A percentile compares a stretch with the other conserved stretches of the same genome.
Evolutionary conservation across 2,797 vertebrate species (phyloP).

Genomic region (Clamator glandarius): DNA sequence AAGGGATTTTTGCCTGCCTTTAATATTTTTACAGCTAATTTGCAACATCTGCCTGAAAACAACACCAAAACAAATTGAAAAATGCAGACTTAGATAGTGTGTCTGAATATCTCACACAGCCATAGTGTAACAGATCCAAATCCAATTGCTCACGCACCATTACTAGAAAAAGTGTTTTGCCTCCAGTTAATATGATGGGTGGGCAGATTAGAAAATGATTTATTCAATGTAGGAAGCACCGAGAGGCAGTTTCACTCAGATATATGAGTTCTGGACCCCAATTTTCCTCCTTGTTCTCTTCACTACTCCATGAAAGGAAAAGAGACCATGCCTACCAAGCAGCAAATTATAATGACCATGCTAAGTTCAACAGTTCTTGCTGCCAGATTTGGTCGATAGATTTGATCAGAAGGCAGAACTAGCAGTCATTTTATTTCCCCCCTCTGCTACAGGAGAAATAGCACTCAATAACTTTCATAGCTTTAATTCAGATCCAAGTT

Average conservation of each 20-base stretch:
- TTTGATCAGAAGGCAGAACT: not conserved
- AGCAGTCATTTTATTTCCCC: not conserved
- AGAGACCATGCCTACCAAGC: not conserved
- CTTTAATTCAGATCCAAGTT: not conserved
- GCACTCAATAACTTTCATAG: not conserved
- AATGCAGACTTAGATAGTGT: conserved; percentile 45
- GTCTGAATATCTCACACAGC: conserved; percentile 42
- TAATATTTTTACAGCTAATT: conserved; percentile 69
- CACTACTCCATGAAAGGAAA: not conserved
- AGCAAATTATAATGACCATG: not conserved
- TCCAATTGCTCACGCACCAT: not conserved
- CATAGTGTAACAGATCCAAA: conserved; percentile 57
- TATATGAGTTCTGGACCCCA: not conserved
- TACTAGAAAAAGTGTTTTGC: not conserved
- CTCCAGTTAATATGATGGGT: not conserved
- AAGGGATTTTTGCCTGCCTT: conserved; percentile 56
- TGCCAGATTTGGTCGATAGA: not conserved
- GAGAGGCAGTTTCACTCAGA: not conserved
- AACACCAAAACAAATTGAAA: conserved; percentile 52
- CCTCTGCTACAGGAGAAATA: not conserved
- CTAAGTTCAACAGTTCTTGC: not conserved
- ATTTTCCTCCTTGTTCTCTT: not conserved
- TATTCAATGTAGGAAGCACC: not conserved
- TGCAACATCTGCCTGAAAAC: conserved; percentile 68
- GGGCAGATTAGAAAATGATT: not conserved